Conservation (phyloP, 2,888 invertebrate species). For the Eumacrocentrus americanus region DNA sequence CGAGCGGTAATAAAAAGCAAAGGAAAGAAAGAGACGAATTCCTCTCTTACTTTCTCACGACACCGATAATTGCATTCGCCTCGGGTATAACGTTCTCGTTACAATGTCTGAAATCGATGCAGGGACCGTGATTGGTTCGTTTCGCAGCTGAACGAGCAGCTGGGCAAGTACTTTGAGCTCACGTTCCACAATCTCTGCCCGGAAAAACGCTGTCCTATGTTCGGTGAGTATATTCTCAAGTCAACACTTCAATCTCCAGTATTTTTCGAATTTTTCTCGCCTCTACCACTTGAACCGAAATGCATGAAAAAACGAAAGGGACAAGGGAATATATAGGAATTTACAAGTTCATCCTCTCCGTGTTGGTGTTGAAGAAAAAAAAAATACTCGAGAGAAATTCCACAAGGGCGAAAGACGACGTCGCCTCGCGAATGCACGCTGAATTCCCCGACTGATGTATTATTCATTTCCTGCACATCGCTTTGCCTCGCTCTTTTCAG, state of each 20-base stretch:
- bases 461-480: slow-evolving; percentile 23
- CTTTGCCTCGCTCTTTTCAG: slow-evolving; percentile 44
- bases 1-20: slow-evolving; percentile 64
- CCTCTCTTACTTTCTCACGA: neutral
- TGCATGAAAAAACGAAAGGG: neutral
- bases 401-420: slow-evolving; percentile 4
- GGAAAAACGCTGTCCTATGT: slow-evolving; percentile 72
- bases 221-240: slow-evolving; percentile 66
- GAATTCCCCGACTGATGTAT: slow-evolving; percentile 20
- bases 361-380: slow-evolving; percentile 2
- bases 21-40: neutral
- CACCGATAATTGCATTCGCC: neutral
- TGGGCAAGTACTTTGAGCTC: slow-evolving; percentile 80
- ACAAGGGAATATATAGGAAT: slow-evolving; percentile 1
- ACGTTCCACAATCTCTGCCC: slow-evolving; percentile 82
- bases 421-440: neutral
- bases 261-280: slow-evolving; percentile 5
- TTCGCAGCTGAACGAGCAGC: slow-evolving; percentile 72
- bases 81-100: neutral
- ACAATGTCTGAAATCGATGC: slow-evolving; percentile 28
- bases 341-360: slow-evolving; percentile 21
- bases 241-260: slow-evolving; percentile 8
- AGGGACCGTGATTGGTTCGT: slow-evolving; percentile 82
- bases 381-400: slow-evolving; percentile 19
- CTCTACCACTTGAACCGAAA: too few species aligned